A percentile compares a stretch with the other conserved stretches of the same genome.
Conservation (phyloP, 2,888 invertebrate genomes). For the Artemia sinica region DNA sequence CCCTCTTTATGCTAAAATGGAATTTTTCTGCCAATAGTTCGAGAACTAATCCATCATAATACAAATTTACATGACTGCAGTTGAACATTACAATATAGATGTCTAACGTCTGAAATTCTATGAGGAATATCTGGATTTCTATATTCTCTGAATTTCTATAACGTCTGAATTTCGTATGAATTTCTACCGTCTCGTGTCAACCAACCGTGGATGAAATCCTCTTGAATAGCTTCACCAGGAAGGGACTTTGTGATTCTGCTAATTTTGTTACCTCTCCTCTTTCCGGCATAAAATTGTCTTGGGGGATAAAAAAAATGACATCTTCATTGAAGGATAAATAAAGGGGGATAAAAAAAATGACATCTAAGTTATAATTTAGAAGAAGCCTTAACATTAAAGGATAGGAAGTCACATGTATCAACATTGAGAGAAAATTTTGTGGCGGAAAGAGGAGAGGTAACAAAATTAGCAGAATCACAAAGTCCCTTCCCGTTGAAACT, state of each 20-base stretch:
- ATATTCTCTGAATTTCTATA: too few species aligned
- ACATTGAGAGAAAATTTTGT: not conserved
- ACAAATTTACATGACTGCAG: too few species aligned
- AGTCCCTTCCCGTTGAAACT: not conserved
- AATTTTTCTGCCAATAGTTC: too few species aligned
- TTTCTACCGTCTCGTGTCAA: too few species aligned
- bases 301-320: too few species aligned
- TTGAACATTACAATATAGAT: too few species aligned
- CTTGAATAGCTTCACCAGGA: not conserved
- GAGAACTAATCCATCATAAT: too few species aligned
- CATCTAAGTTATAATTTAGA: not conserved
- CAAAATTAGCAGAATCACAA: not conserved
- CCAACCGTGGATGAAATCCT: not conserved
- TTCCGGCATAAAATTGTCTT: not conserved
- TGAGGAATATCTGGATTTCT: too few species aligned
- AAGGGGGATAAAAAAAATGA: too few species aligned
- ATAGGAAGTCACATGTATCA: not conserved
- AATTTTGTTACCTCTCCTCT: slow-evolving; percentile 12
- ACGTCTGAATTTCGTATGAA: too few species aligned
- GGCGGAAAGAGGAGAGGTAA: not conserved
- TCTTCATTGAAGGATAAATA: too few species aligned
- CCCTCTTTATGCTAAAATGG: slow-evolving; percentile 23
- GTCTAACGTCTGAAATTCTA: too few species aligned
- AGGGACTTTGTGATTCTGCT: slow-evolving; percentile 1
- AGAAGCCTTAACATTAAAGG: not conserved